Evolutionary conservation across 2,888 invertebrate genomes (phyloP), one percentile per base, ranked within the genome.

Genomic region (Crossocerus cetratus): DNA sequence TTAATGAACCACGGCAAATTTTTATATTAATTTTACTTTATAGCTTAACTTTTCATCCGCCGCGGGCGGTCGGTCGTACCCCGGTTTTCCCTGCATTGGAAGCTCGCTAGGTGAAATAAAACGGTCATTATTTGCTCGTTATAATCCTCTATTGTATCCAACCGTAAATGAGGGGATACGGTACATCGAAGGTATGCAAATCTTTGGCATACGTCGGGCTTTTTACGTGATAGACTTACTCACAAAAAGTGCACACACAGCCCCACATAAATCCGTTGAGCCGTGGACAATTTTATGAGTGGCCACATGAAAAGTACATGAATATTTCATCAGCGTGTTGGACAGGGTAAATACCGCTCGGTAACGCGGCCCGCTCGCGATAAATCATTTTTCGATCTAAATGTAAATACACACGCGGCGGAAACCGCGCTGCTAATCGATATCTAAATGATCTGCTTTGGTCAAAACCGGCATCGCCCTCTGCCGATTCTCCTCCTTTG

Each of bases 351-450:
- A 60, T 60, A 32, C 58, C 65, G 59, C 62, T 68, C 69, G 74
- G 74, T 73, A 74, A 64, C 68, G 42, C 56, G 58, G 23, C 65
- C 62, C 32, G 32, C 45, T 42, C 61, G 58, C 64, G 74, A 74
- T 74, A 73, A 74, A 74, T 74, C 74, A 74, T 73, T 74, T 74
- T 74, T 74, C 74, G 74, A 74, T 74, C 74, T 74, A 74, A 74
- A 74, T 74, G 74, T 74, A 73, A 74, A 74, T 74, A 74, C 64
- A n/a, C 11, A 5, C 44, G 42, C 14, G 61, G 32, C 22, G 22
- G 23, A 20, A 22, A 53, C 18, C 53, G 44, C 69, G 59, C 55
- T 69, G 65, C 62, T 74, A 74, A 74, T 74, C 65, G 58, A 44
- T 18, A 45, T n/a, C 55, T 56, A 23, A 32, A 55, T 21, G 23